Evolutionary conservation across 2,113 vertebrate genomes (phyloP).

Genomic region (Corythoichthys haematopterus): DNA sequence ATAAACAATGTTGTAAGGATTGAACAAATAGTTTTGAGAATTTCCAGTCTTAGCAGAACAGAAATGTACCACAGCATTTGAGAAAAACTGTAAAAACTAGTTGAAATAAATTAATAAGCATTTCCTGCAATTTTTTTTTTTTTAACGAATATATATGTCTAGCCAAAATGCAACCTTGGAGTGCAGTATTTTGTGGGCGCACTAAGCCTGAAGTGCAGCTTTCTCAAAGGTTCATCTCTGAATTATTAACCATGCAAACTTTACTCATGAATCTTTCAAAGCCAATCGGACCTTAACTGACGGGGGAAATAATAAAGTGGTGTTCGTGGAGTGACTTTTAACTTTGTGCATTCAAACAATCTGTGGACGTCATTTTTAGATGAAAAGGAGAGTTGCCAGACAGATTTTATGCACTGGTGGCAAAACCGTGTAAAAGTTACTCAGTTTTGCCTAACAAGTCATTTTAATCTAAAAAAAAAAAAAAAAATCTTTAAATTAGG

Average conservation of each 20-base stretch:
- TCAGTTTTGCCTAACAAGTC: background rate
- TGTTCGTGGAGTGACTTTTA: background rate
- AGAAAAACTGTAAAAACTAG: no score
- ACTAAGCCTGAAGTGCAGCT: background rate
- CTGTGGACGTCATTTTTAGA: background rate
- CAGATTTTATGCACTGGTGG: background rate
- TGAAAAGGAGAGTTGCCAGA: background rate
- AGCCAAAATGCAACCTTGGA: background rate
- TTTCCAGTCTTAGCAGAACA: no score
- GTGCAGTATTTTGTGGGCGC: background rate
- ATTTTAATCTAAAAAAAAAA: background rate
- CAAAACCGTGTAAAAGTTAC: background rate
- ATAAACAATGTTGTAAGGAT: no score
- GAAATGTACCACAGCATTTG: no score
- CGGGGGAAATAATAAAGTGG: conserved; percentile 10
- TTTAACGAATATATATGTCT: background rate
- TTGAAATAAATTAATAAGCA: background rate
- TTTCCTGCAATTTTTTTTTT: background rate
- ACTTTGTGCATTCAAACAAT: background rate
- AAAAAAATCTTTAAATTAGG: no score
- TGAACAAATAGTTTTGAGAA: no score
- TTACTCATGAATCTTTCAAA: conserved; percentile 17
- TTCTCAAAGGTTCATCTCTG: conserved; percentile 11
- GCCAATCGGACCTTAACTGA: conserved; percentile 5
- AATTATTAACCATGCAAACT: conserved; percentile 12